Conservation (phyloP, 2,113 vertebrate genomes). For the Haliaeetus leucogaster region DNA sequence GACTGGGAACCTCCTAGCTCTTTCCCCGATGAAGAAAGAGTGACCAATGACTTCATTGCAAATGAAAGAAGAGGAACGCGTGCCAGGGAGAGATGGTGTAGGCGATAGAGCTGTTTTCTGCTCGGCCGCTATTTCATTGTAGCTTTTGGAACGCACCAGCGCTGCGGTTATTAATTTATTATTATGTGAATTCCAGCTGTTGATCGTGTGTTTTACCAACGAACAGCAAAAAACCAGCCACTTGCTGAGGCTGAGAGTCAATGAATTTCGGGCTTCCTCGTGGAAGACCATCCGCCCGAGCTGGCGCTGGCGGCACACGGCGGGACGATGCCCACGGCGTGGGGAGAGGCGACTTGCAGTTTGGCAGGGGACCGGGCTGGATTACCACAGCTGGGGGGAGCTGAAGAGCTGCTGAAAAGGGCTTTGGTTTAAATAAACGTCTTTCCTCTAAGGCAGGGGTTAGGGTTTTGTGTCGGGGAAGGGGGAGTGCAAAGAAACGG, state of each 20-base stretch:
- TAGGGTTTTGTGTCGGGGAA: neutral
- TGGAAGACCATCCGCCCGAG: neutral
- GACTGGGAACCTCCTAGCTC: neutral
- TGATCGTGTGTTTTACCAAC: neutral
- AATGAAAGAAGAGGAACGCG: accelerated
- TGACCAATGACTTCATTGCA: neutral
- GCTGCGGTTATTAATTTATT: conserved; percentile 12
- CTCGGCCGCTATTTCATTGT: neutral
- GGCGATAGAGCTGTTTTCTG: neutral
- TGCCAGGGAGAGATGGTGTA: neutral
- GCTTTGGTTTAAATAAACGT: neutral
- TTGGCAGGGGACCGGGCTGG: neutral
- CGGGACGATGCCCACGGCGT: accelerated
- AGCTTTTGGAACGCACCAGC: neutral
- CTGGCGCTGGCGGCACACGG: accelerated
- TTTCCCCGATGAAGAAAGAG: neutral
- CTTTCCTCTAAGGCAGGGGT: neutral
- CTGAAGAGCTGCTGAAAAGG: conserved; percentile 31
- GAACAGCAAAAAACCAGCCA: neutral
- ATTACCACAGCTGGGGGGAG: conserved; percentile 54
- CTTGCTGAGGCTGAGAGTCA: neutral
- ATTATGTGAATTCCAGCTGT: conserved; percentile 13
- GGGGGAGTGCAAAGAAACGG: neutral
- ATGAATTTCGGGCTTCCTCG: accelerated
- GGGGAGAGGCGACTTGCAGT: neutral